Base-by-base conservation (phyloP, 2,888 invertebrate species). In the Brenthis hecate region DNA sequence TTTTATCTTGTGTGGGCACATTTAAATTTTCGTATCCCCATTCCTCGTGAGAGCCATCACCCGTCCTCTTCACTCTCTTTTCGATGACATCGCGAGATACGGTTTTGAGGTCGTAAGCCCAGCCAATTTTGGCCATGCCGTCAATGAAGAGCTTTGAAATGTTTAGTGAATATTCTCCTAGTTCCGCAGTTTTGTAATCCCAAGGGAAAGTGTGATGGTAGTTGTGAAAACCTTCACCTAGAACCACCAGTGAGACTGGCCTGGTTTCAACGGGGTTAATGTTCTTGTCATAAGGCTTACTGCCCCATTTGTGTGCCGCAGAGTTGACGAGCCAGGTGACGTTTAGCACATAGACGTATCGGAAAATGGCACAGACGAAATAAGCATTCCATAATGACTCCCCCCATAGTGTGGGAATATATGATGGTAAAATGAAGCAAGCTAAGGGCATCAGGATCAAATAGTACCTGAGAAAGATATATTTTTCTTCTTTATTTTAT, bases 271-370 rank as follows among this genome's bases (percentile, higher is more conserved):
- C 90, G 0, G 97, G 96, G 80, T 95, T 95, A 78, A 97, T 95
- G 86, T 88, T 84, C 93, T 93, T 95, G 83, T 98, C 96, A 80
- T 96, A 96, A 23, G 96, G 96, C 78, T 94, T 95, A 76, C 91
- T 89, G 65, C 96, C 96, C 91, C 94, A 96, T 79, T 95, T 92
- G 87, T 98, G 98, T 13, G 98, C 98, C 0, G 96, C 96, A 72
- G 97, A 97, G 91, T 98, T 98, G 53, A 98, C 97, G 69, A 97
- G 91, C 98, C 98, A 98, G 4, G 98, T 98, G 67, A 95, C 95
- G 85, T 98, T 96, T 66, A 98, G 93, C 1, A 95, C 95, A 80
- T 95, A 94, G 48, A 95, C 94, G 89, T 97, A 98, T 64, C 98
- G 94, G 84, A 97, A 94, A 78, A 96, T 93, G 23, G 95, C 94